phyloP scores from a whole-genome alignment of 2,888 invertebrate species.

The Trissolcus japonicus region DNA sequence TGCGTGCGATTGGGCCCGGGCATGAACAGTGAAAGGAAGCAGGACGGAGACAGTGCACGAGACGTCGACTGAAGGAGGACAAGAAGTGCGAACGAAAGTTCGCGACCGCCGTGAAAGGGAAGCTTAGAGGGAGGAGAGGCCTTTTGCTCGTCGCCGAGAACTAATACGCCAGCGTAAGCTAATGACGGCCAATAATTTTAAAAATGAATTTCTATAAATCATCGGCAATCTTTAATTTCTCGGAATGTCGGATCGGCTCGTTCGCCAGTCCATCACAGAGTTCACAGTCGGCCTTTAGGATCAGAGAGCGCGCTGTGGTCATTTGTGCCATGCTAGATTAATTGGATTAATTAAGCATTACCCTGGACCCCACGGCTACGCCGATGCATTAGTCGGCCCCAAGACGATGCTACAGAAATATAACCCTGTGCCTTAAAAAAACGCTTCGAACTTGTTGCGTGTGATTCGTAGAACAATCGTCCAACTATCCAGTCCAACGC shows the following conservation, averaged over 20 bases:
- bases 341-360: conserved; percentile 77
- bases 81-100: conserved; percentile 31
- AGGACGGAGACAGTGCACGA: conserved; percentile 25
- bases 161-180: conserved; percentile 65
- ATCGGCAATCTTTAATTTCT: conserved; percentile 76
- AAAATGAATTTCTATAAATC: conserved; percentile 76
- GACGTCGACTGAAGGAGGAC: conserved; percentile 16
- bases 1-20: conserved; percentile 39
- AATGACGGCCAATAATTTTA: conserved; percentile 76
- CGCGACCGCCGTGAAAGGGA: conserved; percentile 46
- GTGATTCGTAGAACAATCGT: conserved; percentile 48
- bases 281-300: conserved; percentile 56
- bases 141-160: conserved; percentile 54
- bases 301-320: conserved; percentile 68
- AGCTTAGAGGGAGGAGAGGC: conserved; percentile 38
- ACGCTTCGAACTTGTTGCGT: conserved; percentile 41
- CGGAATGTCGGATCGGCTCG: conserved; percentile 74
- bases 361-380: conserved; percentile 71
- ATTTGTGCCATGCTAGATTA: conserved; percentile 76
- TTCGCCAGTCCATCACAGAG: conserved; percentile 71
- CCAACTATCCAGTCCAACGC: conserved; percentile 28
- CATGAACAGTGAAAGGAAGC: conserved; percentile 25
- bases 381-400: conserved; percentile 71
- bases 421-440: conserved; percentile 20
- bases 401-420: conserved; percentile 44